A percentile compares a stretch with the other conserved stretches of the same genome.
Conservation (phyloP, 1,140 invertebrate species). For the Andrena cerasifolii region DNA sequence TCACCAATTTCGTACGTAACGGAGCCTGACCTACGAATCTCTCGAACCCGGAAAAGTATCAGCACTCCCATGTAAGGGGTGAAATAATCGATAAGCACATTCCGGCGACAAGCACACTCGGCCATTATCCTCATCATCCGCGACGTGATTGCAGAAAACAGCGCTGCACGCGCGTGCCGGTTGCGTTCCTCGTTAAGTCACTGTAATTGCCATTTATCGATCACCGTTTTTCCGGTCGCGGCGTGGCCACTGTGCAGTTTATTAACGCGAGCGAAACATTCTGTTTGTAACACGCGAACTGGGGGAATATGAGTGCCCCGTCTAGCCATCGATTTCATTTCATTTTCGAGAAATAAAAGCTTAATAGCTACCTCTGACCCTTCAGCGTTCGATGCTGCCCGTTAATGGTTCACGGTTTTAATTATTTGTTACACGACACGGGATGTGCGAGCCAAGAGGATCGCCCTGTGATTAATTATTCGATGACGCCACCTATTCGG, state of each 20-base stretch:
- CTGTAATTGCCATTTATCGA: background rate
- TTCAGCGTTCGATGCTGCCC: too few relatives aligned
- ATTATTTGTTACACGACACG: constrained; percentile 15
- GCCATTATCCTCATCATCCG: constrained; percentile 40
- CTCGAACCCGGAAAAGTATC: constrained; percentile 26
- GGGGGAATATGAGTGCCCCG: too few relatives aligned
- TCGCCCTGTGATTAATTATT: background rate
- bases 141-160: constrained; percentile 46
- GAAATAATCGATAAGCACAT: constrained; percentile 8
- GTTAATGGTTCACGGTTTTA: background rate
- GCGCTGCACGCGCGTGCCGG: too few relatives aligned
- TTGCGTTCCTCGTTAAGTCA: too few relatives aligned
- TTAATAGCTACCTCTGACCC: too few relatives aligned
- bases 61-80: constrained; percentile 41
- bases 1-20: background rate
- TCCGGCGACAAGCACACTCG: background rate
- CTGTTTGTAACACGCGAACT: too few relatives aligned
- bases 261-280: background rate
- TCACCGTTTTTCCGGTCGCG: background rate
- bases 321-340: too few relatives aligned
- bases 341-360: too few relatives aligned
- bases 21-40: constrained; percentile 17
- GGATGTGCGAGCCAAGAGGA: background rate
- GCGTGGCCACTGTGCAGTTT: too few relatives aligned
- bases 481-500: too few relatives aligned